Percentiles rank a stretch among this genome's conserved stretches.
phyloP scores from a whole-genome alignment of 2,113 vertebrate species.

The Tetraodon nigroviridis region DNA sequence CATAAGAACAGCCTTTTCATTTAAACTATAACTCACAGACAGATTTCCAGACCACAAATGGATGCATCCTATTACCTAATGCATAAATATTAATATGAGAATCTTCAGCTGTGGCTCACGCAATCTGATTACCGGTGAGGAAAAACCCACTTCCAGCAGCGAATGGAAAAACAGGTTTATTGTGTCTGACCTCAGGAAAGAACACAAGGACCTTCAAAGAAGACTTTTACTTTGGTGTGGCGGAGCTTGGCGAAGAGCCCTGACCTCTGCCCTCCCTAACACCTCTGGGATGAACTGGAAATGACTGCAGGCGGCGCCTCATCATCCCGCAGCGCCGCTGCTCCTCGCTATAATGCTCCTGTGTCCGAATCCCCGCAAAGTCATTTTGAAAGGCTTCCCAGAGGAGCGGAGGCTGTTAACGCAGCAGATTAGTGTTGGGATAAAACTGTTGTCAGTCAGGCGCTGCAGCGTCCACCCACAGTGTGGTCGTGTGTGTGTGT shows the following conservation, averaged over 20 bases:
- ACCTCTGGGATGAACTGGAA: slow-evolving; percentile 11
- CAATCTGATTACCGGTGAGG: too few species aligned
- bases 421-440: slow-evolving; percentile 13
- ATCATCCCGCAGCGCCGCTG: slow-evolving; percentile 9
- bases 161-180: too few species aligned
- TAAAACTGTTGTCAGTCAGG: not conserved
- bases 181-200: not conserved
- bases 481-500: not conserved
- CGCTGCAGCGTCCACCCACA: not conserved
- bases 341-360: slow-evolving; percentile 13
- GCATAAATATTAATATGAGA: too few species aligned
- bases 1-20: not conserved
- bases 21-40: not conserved
- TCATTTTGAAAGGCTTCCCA: slow-evolving; percentile 15
- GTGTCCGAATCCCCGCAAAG: slow-evolving; percentile 25
- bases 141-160: too few species aligned
- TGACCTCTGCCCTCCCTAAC: slow-evolving; percentile 4
- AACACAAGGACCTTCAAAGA: not conserved
- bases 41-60: not conserved
- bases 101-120: too few species aligned
- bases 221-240: not conserved
- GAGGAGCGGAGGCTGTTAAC: not conserved
- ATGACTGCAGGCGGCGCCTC: slow-evolving; percentile 9
- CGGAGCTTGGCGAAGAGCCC: slow-evolving; percentile 1
- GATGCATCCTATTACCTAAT: too few species aligned